These are phyloP conservation scores for Lepidurus packardi DNA, from an alignment of 1,140 invertebrate genomes.

Conservation along the genomic window DNA sequence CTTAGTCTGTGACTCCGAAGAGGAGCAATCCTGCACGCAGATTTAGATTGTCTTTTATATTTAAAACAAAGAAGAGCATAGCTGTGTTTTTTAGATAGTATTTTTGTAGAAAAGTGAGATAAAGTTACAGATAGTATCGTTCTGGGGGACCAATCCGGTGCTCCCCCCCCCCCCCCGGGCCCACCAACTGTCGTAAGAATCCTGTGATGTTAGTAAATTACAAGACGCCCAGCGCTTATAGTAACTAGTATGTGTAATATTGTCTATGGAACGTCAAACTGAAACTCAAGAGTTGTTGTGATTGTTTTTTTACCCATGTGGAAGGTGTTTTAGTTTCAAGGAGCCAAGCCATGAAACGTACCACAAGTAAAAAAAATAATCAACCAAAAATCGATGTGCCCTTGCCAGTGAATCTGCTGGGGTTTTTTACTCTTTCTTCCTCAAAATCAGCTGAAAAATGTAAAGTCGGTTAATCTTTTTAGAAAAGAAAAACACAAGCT, in stretches of 20 bases:
- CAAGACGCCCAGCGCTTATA: neutral
- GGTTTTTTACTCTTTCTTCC: no score
- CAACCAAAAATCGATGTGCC: no score
- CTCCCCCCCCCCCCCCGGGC: neutral
- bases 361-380: no score
- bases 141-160: neutral
- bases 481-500: no score
- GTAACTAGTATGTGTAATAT: neutral
- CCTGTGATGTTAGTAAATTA: slow-evolving; percentile 4
- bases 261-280: neutral
- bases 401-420: no score
- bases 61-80: neutral
- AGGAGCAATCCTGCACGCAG: neutral
- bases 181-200: neutral
- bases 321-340: no score
- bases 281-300: neutral
- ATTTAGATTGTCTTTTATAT: neutral
- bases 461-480: no score
- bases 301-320: no score
- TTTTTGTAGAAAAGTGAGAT: neutral
- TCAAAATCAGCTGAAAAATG: no score
- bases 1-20: neutral
- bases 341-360: no score
- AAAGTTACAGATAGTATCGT: no score
- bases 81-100: neutral